A percentile compares a stretch with the other conserved stretches of the same genome.
Evolutionary conservation across 1,140 invertebrate species (phyloP).

Genomic region (Hyposmocoma kahamanoa): DNA sequence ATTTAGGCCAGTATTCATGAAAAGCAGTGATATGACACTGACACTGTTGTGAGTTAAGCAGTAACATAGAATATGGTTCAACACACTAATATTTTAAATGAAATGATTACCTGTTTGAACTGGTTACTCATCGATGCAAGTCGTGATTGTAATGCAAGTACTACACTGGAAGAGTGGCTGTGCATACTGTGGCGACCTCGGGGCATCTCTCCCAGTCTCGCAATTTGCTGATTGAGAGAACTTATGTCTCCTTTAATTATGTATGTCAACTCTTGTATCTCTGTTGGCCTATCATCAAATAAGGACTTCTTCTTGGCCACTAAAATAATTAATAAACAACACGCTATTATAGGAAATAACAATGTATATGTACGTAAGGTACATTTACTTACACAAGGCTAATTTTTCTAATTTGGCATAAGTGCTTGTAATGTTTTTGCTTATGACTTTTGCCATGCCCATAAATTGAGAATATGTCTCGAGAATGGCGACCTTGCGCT

Average conservation of each 20-base stretch:
- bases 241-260: slow-evolving; percentile 98
- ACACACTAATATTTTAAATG: no score
- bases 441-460: slow-evolving; percentile 94
- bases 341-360: not conserved
- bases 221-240: slow-evolving; percentile 97
- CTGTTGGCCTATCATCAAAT: slow-evolving; percentile 95
- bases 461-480: slow-evolving; percentile 96
- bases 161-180: slow-evolving; percentile 97
- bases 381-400: slow-evolving; percentile 85
- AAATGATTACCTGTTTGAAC: slow-evolving; percentile 84
- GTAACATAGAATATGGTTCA: no score
- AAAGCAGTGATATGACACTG: no score
- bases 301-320: slow-evolving; percentile 98
- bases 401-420: slow-evolving; percentile 98
- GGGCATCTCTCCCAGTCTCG: slow-evolving; percentile 86
- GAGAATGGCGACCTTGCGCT: slow-evolving; percentile 82
- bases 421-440: slow-evolving; percentile 95
- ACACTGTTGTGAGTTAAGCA: no score
- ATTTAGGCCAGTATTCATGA: no score
- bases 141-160: slow-evolving; percentile 94
- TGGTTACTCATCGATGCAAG: slow-evolving; percentile 97
- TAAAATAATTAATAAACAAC: slow-evolving; percentile 69
- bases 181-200: slow-evolving; percentile 87
- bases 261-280: slow-evolving; percentile 98
- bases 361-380: not conserved